Base-by-base conservation (phyloP, 2,888 invertebrate species). In the Amphipyra tragopoginis region DNA sequence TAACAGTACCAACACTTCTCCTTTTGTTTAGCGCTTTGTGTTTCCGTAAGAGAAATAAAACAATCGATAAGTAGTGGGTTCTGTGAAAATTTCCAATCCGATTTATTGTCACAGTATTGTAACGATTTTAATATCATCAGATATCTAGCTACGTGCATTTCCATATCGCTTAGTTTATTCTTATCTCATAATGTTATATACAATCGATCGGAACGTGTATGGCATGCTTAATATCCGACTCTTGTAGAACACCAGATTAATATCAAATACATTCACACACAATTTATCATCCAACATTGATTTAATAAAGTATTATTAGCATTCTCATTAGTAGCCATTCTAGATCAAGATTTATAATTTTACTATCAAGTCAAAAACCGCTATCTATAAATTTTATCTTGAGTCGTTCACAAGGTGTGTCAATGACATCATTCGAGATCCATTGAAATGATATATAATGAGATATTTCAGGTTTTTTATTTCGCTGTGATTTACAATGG, bases 361-460 rank as follows among this genome's bases (percentile, higher is more conserved):
- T 21, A n/a, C n/a, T n/a, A 67, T 65, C 58, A 52, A 67, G 38
- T 61, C 43, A 52, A 59, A 63, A 63, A 56, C 57, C 53, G 68
- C 49, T 78, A 72, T 65, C 42, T 38, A 50, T 69, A 34, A 51
- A 69, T 64, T 62, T 68, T 47, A 70, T 68, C 63, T 52, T 44
- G 34, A 51, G 44, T 43, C 47, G 54, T 57, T 72, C 42, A 34
- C 61, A 67, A 60, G 70, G 73, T 49, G 70, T 77, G 77, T 77
- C 79, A 80, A 80, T 80, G 80, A 82, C 79, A 80, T 79, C 77
- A 75, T 77, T 72, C 61, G 63, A 71, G 51, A 72, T 66, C 61
- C 59, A 76, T 68, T 70, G 47, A 60, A 65, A 59, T 65, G 64
- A 69, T 67, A 65, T 62, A 74, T 59, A 57, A 55, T 56, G 38